These are phyloP conservation scores for Micrasema longulum DNA, from an alignment of 1,140 invertebrate species.

Conservation along the genomic window DNA sequence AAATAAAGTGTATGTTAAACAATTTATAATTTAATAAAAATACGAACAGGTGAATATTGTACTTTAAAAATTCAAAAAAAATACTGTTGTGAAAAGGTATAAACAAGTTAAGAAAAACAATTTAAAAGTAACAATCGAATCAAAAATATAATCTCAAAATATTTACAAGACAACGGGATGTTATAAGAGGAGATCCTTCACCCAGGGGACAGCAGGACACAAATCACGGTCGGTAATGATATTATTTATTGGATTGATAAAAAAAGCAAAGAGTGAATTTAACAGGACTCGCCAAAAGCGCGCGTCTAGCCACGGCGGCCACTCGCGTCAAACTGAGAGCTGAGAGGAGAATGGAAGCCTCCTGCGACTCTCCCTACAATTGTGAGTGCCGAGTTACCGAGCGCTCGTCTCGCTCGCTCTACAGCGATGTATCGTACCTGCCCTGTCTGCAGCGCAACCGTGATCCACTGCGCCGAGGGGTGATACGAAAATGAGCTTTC, in stretches of 20 bases:
- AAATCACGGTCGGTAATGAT: conserved; percentile 34
- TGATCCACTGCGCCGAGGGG: conserved; percentile 12
- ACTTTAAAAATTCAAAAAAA: too few species aligned
- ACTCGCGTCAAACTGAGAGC: conserved; percentile 54
- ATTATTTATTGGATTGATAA: conserved; percentile 38
- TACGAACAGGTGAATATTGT: too few species aligned
- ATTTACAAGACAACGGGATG: conserved; percentile 42
- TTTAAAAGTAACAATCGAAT: neutral
- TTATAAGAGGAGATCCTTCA: conserved; percentile 42
- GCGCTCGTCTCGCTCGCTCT: conserved; percentile 34
- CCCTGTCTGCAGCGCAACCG: conserved; percentile 14
- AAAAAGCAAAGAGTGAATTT: conserved; percentile 50
- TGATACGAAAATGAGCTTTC: neutral
- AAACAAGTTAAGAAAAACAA: neutral
- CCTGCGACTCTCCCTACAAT: conserved; percentile 25
- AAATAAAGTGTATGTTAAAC: too few species aligned
- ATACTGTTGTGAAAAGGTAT: too few species aligned
- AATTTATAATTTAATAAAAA: too few species aligned
- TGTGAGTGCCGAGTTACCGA: too few species aligned
- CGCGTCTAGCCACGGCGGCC: conserved; percentile 55
- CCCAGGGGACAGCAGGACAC: conserved; percentile 31
- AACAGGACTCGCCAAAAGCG: conserved; percentile 48
- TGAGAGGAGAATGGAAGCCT: conserved; percentile 33
- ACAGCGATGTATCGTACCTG: conserved; percentile 22
- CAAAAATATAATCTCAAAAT: conserved; percentile 8